Percentiles rank a stretch among this genome's conserved stretches.
phyloP scores from a whole-genome alignment of 1,140 invertebrate species.

The Bombus sibiricus region DNA sequence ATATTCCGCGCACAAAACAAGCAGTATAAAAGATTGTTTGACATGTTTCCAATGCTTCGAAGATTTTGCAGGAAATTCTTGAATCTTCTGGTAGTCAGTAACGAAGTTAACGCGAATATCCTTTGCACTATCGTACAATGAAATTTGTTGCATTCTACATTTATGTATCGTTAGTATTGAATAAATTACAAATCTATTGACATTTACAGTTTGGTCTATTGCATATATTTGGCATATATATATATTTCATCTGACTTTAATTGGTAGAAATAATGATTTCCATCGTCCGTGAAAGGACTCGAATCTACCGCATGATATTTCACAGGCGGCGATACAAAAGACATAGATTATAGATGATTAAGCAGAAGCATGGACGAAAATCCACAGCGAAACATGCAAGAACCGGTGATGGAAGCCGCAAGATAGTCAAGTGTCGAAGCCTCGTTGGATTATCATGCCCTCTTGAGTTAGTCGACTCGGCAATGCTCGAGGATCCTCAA shows the following conservation, averaged over 20 bases:
- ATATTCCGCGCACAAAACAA: background rate
- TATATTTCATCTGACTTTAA: no score
- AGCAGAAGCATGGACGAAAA: background rate
- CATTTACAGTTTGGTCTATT: no score
- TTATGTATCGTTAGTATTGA: no score
- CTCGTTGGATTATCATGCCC: slow-evolving; percentile 50
- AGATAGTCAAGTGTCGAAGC: slow-evolving; percentile 44
- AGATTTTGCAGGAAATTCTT: no score
- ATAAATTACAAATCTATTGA: no score
- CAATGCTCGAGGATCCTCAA: slow-evolving; percentile 41
- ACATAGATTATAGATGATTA: background rate
- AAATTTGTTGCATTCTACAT: no score
- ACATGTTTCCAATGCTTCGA: no score
- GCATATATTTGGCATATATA: no score
- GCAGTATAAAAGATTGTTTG: no score
- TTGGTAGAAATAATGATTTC: background rate
- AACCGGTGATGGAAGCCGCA: background rate
- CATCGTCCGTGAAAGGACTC: background rate
- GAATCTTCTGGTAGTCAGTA: no score
- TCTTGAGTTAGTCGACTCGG: slow-evolving; percentile 49
- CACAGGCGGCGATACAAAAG: background rate
- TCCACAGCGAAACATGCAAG: background rate
- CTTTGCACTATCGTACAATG: no score
- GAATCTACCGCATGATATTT: background rate
- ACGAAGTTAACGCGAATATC: no score